Percentiles rank a stretch among this genome's conserved stretches.
Evolutionary conservation across 2,113 vertebrate species (phyloP).

Genomic region (Hydropotes inermis): DNA sequence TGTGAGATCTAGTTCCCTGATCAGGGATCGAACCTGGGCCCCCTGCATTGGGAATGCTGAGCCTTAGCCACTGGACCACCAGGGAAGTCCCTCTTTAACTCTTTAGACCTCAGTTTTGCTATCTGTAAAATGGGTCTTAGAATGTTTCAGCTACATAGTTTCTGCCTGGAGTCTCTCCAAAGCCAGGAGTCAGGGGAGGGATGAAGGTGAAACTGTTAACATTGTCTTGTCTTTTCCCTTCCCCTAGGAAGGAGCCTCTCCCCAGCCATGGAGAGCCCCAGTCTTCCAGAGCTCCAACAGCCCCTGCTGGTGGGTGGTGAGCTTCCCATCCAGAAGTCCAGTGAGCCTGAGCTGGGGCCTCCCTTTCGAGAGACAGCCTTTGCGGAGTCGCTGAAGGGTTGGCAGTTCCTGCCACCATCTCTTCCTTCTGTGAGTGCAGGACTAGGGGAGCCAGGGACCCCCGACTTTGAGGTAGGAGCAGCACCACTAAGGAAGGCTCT

Average conservation of each 20-base stretch:
- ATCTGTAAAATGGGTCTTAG: background rate
- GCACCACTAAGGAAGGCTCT: background rate
- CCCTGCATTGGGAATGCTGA: background rate
- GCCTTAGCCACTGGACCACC: background rate
- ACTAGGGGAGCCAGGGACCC: slow-evolving; percentile 56
- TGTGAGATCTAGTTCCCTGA: background rate
- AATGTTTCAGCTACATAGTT: background rate
- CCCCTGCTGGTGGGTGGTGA: slow-evolving; percentile 59
- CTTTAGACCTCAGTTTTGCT: background rate
- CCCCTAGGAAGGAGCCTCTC: background rate
- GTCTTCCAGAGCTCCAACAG: slow-evolving; percentile 71
- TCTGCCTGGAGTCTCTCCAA: background rate
- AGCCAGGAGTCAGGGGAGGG: background rate
- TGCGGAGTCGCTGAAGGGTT: slow-evolving; percentile 34
- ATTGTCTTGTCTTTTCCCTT: slow-evolving; percentile 4
- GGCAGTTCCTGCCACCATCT: slow-evolving; percentile 6
- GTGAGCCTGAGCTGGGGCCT: background rate
- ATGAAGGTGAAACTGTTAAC: background rate
- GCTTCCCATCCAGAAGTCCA: background rate
- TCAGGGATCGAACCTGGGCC: background rate
- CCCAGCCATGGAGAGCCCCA: slow-evolving; percentile 67
- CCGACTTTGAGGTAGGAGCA: slow-evolving; percentile 70
- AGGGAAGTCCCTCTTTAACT: background rate
- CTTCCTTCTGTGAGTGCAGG: slow-evolving; percentile 72
- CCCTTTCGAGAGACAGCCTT: slow-evolving; percentile 66